These are phyloP conservation scores for Mesorhabditis spiculigera DNA, from an alignment of 2,888 invertebrate genomes.

Conservation along the genomic window DNA sequence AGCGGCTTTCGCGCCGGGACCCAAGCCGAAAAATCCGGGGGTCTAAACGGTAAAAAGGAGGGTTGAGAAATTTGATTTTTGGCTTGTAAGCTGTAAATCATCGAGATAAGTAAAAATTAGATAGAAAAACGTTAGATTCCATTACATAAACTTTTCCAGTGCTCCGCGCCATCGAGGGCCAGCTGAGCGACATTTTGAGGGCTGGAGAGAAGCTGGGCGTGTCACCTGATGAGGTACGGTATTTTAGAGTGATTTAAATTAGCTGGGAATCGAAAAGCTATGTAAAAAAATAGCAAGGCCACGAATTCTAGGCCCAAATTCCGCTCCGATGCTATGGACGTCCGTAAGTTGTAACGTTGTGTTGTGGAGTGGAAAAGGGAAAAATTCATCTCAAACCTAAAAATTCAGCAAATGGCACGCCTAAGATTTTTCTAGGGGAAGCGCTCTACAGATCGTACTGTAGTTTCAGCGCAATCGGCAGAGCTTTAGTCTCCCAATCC, in stretches of 20 bases:
- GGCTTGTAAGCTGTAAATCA: no score
- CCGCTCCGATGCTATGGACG: not conserved
- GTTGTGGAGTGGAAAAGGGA: not conserved
- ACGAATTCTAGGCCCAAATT: not conserved
- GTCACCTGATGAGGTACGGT: slow-evolving; percentile 46
- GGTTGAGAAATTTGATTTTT: no score
- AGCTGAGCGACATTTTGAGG: slow-evolving; percentile 48
- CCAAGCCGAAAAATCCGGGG: no score
- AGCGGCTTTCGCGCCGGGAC: no score
- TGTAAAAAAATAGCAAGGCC: no score
- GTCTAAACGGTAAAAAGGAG: no score
- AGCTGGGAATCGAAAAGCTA: not conserved
- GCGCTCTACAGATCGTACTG: no score
- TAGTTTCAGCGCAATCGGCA: no score
- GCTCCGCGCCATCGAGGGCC: slow-evolving; percentile 51
- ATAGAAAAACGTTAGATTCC: no score
- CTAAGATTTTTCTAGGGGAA: no score
- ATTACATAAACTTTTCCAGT: slow-evolving; percentile 49
- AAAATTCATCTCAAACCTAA: not conserved
- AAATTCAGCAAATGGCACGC: not conserved
- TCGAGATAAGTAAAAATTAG: no score
- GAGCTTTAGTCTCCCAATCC: no score
- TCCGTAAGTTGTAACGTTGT: not conserved
- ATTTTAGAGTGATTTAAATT: not conserved
- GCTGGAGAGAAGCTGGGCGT: slow-evolving; percentile 55